Conservation (phyloP, 2,113 vertebrate species). For the Vanacampus margaritifer region DNA sequence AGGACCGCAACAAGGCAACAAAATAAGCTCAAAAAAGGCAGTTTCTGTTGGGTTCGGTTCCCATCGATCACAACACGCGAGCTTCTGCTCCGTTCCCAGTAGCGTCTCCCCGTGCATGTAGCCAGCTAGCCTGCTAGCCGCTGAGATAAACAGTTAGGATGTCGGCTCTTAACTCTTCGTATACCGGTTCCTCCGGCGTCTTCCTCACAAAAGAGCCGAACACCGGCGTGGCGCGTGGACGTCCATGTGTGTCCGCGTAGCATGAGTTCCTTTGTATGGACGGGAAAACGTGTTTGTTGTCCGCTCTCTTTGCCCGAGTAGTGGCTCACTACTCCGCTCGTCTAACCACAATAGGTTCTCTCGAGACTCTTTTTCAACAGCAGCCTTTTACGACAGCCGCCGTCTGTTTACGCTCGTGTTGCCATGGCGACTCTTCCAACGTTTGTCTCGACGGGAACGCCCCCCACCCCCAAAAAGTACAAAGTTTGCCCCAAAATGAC, state of each 20-base stretch:
- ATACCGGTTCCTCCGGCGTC: constrained; percentile 42
- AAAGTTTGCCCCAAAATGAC: constrained; percentile 29
- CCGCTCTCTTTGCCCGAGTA: constrained; percentile 25
- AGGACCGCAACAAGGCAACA: not conserved
- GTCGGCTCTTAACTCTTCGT: constrained; percentile 66
- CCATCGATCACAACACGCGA: constrained; percentile 49
- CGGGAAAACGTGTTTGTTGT: constrained; percentile 21
- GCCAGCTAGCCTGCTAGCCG: constrained; percentile 74
- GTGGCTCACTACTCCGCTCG: constrained; percentile 47
- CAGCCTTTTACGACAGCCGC: constrained; percentile 63
- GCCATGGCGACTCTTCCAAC: constrained; percentile 61
- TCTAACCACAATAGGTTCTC: constrained; percentile 69
- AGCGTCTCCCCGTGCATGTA: constrained; percentile 50
- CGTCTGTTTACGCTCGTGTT: constrained; percentile 61
- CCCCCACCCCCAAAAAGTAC: not conserved
- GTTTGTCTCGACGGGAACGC: constrained; percentile 38
- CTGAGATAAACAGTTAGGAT: constrained; percentile 68
- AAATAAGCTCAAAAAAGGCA: not conserved
- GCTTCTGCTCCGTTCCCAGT: constrained; percentile 33
- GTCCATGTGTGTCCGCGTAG: constrained; percentile 31
- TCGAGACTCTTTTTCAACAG: constrained; percentile 66
- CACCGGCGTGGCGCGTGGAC: constrained; percentile 5
- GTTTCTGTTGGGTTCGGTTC: constrained; percentile 10
- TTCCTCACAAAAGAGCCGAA: constrained; percentile 29
- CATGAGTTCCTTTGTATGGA: constrained; percentile 16